These are phyloP conservation scores for Hermetia illucens DNA, from an alignment of 1,140 invertebrate genomes.

Conservation along the genomic window DNA sequence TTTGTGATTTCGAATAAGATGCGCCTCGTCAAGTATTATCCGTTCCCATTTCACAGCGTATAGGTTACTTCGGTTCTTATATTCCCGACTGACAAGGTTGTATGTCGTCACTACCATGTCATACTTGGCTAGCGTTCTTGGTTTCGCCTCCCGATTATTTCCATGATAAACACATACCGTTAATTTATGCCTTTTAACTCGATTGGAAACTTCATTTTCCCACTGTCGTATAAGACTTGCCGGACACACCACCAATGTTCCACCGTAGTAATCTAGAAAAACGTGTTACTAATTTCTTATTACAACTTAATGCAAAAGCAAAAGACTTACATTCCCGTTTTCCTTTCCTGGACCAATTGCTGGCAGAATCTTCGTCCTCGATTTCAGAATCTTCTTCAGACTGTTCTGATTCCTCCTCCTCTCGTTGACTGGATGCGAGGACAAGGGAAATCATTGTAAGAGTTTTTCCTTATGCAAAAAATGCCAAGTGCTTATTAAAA, in stretches of 20 bases:
- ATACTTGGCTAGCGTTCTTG: conserved; percentile 42
- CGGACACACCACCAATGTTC: conserved; percentile 80
- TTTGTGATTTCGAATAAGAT: conserved; percentile 79
- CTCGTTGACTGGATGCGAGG: conserved; percentile 29
- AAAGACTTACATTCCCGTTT: conserved; percentile 24
- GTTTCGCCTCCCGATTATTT: conserved; percentile 46
- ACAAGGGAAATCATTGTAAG: conserved; percentile 81
- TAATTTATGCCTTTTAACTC: conserved; percentile 44
- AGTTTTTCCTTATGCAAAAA: conserved; percentile 54
- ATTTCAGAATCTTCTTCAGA: conserved; percentile 26
- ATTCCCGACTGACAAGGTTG: conserved; percentile 44
- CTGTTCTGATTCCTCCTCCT: conserved; percentile 16
- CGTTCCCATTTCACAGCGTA: conserved; percentile 51
- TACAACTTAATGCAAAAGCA: conserved; percentile 1
- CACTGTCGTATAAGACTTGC: conserved; percentile 75
- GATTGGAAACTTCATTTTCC: conserved; percentile 61
- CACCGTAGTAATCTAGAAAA: conserved; percentile 36
- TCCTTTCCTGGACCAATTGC: conserved; percentile 21
- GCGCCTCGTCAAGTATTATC: conserved; percentile 87
- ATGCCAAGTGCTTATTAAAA: no score
- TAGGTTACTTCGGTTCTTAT: conserved; percentile 22
- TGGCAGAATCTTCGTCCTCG: conserved; percentile 18
- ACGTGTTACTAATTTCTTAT: not conserved
- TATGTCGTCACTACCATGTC: conserved; percentile 73
- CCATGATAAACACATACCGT: conserved; percentile 69